A percentile compares a stretch with the other conserved stretches of the same genome.
Evolutionary conservation across 2,113 vertebrate genomes (phyloP).

Genomic region (Axis porcinus): DNA sequence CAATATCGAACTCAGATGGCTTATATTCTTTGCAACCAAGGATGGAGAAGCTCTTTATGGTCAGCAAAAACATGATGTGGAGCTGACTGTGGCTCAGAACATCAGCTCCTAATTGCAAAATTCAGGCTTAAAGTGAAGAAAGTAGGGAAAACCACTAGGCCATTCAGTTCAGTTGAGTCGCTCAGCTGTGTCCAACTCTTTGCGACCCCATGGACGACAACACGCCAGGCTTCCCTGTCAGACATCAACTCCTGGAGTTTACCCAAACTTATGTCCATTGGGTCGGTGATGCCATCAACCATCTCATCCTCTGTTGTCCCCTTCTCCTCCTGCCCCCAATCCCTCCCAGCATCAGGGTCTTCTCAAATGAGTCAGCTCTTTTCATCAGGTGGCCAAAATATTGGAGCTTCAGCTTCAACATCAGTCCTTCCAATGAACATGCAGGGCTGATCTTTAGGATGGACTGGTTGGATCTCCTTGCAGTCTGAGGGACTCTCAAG

Average conservation of each 20-base stretch:
- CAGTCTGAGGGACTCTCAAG: background rate
- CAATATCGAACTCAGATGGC: background rate
- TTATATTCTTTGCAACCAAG: background rate
- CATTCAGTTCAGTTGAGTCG: background rate
- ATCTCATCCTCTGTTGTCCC: background rate
- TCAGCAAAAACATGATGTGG: background rate
- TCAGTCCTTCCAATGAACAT: background rate
- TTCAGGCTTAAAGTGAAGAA: background rate
- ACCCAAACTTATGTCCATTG: background rate
- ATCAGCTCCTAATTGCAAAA: background rate
- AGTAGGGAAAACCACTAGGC: background rate
- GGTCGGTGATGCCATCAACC: background rate
- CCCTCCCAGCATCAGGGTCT: background rate
- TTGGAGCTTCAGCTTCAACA: background rate
- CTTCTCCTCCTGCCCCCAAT: background rate
- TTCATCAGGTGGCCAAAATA: background rate
- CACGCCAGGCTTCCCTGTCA: background rate
- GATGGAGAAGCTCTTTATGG: background rate
- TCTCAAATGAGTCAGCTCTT: background rate
- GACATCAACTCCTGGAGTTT: background rate
- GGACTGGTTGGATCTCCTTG: background rate
- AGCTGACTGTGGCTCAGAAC: background rate
- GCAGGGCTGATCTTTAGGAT: background rate
- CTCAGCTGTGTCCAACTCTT: background rate
- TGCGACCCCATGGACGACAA: fast-evolving